These are phyloP conservation scores for Tragulus kanchil DNA, from an alignment of 2,113 vertebrate genomes.

Conservation along the genomic window DNA sequence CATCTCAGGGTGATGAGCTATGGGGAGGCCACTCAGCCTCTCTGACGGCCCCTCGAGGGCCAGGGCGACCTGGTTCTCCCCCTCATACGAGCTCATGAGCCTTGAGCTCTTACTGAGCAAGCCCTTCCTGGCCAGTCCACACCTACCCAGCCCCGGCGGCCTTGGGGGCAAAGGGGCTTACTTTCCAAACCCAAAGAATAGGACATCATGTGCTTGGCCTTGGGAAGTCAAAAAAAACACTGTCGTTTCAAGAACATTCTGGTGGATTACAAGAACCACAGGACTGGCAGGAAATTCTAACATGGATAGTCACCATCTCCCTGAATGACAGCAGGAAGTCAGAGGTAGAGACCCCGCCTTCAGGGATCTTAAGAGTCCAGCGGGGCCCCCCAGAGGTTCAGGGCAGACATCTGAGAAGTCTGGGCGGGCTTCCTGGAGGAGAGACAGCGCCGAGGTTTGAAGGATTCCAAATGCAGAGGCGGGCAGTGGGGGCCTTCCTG, in stretches of 20 bases:
- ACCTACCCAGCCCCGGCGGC: background rate
- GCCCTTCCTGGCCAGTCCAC: background rate
- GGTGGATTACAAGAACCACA: background rate
- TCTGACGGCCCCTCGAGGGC: background rate
- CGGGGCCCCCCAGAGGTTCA: background rate
- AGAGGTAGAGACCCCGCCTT: background rate
- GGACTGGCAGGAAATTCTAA: background rate
- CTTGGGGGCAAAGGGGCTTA: background rate
- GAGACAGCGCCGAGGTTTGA: background rate
- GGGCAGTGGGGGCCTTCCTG: background rate
- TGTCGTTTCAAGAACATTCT: background rate
- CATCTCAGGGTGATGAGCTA: accelerated
- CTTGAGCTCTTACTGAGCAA: accelerated
- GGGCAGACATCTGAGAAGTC: background rate
- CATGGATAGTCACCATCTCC: background rate
- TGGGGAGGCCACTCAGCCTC: background rate
- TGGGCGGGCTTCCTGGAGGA: background rate
- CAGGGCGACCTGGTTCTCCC: too few species aligned
- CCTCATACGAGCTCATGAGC: accelerated
- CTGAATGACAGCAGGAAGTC: background rate
- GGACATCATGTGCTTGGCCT: background rate
- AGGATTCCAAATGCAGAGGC: background rate
- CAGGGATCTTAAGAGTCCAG: background rate
- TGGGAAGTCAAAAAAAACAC: background rate
- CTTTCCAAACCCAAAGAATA: background rate